phyloP scores from a whole-genome alignment of 2,797 vertebrate species.

The Echeneis naucrates region DNA sequence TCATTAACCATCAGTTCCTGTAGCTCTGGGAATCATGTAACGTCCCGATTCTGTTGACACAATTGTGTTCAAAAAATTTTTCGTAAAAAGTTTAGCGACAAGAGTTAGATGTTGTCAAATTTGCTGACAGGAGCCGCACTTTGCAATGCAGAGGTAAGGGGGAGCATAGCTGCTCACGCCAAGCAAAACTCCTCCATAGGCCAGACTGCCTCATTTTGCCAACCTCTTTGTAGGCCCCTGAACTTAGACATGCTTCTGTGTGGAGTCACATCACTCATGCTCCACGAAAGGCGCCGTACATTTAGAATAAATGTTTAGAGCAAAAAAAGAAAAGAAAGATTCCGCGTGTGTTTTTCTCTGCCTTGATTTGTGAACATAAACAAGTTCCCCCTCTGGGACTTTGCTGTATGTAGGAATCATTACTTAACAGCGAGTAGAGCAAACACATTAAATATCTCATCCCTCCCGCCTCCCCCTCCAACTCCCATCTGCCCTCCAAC shows the following conservation, averaged over 20 bases:
- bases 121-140: too few relatives aligned
- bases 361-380: constrained; percentile 56
- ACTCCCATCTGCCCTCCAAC: constrained; percentile 38
- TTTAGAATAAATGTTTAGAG: constrained; percentile 16
- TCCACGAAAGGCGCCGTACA: not conserved
- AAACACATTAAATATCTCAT: constrained; percentile 70
- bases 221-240: too few relatives aligned
- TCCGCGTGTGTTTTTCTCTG: constrained; percentile 21
- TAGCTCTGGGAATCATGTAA: not conserved
- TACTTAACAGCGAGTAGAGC: constrained; percentile 62
- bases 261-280: not conserved
- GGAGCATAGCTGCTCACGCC: too few relatives aligned
- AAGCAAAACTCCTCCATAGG: too few relatives aligned
- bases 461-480: constrained; percentile 17
- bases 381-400: constrained; percentile 34
- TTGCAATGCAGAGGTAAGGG: too few relatives aligned
- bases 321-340: constrained; percentile 6
- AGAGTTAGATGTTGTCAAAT: too few relatives aligned
- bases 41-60: too few relatives aligned
- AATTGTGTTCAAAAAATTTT: too few relatives aligned
- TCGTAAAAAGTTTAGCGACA: too few relatives aligned
- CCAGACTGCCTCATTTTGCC: too few relatives aligned
- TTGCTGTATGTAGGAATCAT: constrained; percentile 58
- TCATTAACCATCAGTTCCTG: not conserved
- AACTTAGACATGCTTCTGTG: not conserved